Conservation (phyloP, 2,113 vertebrate genomes). For the Alectura lathami region DNA sequence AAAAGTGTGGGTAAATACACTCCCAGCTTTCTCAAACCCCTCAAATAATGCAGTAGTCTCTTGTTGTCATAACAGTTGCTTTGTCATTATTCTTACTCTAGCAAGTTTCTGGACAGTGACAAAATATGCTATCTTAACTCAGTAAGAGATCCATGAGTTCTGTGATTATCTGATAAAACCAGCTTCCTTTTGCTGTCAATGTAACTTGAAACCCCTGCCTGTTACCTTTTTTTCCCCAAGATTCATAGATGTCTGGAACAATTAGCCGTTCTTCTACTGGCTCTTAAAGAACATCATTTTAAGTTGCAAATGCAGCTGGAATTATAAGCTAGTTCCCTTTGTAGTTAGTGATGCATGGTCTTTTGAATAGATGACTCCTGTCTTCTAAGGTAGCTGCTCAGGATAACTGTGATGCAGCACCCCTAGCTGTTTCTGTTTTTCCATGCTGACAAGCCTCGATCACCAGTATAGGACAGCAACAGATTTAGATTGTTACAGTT, state of each 20-base stretch:
- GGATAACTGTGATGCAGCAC: neutral
- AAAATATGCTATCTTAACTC: neutral
- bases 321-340: neutral
- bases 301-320: neutral
- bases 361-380: neutral
- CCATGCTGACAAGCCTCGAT: neutral
- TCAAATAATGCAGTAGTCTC: neutral
- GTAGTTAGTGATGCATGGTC: neutral
- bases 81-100: neutral
- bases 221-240: neutral
- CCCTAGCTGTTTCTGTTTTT: neutral
- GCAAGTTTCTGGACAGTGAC: neutral
- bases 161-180: conserved; percentile 4
- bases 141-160: neutral
- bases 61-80: neutral
- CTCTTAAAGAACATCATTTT: neutral
- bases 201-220: neutral
- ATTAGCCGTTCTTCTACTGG: neutral
- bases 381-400: neutral
- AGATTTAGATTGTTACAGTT: neutral
- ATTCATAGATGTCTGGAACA: neutral
- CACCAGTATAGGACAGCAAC: neutral
- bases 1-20: neutral
- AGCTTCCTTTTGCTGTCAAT: neutral
- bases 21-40: neutral